Percentiles rank a stretch among this genome's conserved stretches.
Evolutionary conservation across 2,888 invertebrate species (phyloP).

Genomic region (Campoletis raptor): DNA sequence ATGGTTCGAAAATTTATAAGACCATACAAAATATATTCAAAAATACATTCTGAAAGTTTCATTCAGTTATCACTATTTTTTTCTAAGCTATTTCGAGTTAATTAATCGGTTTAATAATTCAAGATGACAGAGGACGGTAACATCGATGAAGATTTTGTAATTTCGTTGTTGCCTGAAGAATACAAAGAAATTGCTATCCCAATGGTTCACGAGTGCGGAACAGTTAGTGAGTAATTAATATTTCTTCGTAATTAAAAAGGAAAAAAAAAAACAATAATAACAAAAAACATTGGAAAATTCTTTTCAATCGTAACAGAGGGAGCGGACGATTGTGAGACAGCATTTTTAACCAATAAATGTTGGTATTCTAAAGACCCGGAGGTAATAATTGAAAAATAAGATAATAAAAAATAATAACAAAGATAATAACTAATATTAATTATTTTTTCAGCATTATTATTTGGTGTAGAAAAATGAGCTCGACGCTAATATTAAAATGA

Average conservation of each 20-base stretch:
- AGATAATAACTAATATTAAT: background rate
- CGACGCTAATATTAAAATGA: background rate
- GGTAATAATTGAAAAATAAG: constrained; percentile 62
- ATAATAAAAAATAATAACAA: background rate
- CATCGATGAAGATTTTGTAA: constrained; percentile 82
- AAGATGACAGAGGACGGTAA: constrained; percentile 84
- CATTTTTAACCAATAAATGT: constrained; percentile 81
- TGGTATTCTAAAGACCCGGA: constrained; percentile 74
- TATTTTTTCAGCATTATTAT: constrained; percentile 50
- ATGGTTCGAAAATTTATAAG: too few relatives aligned
- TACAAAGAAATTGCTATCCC: constrained; percentile 74
- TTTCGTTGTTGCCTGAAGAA: constrained; percentile 83
- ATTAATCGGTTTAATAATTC: constrained; percentile 22
- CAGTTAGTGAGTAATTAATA: constrained; percentile 77
- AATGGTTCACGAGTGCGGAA: constrained; percentile 80
- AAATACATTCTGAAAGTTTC: too few relatives aligned
- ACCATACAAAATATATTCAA: too few relatives aligned
- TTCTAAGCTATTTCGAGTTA: background rate
- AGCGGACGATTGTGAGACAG: constrained; percentile 79
- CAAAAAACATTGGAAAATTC: background rate
- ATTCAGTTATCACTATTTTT: background rate
- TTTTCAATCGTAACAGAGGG: constrained; percentile 70
- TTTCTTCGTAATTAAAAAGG: background rate
- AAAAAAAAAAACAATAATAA: background rate
- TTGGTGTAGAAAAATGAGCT: constrained; percentile 24